Conservation (phyloP, 2,888 invertebrate genomes). For the Empis livida region DNA sequence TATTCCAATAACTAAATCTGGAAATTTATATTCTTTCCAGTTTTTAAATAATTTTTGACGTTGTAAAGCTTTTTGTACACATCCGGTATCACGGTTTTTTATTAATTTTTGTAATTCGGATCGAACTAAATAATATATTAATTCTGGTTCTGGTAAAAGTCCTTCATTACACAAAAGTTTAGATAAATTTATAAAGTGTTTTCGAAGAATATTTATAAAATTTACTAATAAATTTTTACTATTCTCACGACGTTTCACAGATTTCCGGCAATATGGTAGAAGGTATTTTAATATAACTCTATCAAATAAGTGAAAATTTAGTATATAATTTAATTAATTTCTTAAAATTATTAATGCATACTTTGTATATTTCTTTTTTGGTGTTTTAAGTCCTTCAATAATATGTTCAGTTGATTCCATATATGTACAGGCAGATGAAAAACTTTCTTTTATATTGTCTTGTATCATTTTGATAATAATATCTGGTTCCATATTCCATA, state of each 20-base stretch:
- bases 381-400: constrained; percentile 38
- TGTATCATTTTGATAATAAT: constrained; percentile 50
- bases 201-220: constrained; percentile 44
- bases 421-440: background rate
- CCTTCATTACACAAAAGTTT: constrained; percentile 46
- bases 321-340: background rate
- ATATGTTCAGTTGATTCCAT: constrained; percentile 31
- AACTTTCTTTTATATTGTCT: constrained; percentile 13
- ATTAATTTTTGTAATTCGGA: constrained; percentile 49
- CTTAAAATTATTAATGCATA: constrained; percentile 16
- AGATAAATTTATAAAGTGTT: constrained; percentile 45
- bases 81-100: constrained; percentile 38
- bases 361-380: constrained; percentile 38
- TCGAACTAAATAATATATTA: constrained; percentile 55
- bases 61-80: constrained; percentile 55
- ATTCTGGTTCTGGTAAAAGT: constrained; percentile 46
- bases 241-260: constrained; percentile 50
- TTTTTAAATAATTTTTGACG: constrained; percentile 46
- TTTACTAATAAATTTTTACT: constrained; percentile 49
- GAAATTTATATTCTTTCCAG: constrained; percentile 49
- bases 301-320: too few species aligned
- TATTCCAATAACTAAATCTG: constrained; percentile 44
- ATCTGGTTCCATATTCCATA: constrained; percentile 52
- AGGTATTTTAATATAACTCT: constrained; percentile 47
- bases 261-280: constrained; percentile 45